Evolutionary conservation across 2,888 invertebrate species (phyloP).

Genomic region (Xanthia togata): DNA sequence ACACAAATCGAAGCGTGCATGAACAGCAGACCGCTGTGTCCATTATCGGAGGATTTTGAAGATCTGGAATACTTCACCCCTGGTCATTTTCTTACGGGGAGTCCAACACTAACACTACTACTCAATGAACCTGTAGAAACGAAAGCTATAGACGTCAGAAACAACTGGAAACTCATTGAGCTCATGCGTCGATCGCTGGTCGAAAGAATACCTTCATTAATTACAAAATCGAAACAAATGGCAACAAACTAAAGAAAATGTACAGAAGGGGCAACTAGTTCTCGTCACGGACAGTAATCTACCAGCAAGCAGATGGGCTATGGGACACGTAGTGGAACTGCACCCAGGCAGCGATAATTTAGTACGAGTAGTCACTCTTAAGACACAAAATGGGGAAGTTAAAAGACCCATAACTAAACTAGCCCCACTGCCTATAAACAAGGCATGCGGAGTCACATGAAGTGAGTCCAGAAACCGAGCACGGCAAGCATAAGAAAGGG

Average conservation of each 20-base stretch:
- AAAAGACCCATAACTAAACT: conserved; percentile 22
- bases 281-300: background rate
- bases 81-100: conserved; percentile 6
- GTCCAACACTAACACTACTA: background rate
- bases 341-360: background rate
- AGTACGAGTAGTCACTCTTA: background rate
- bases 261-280: background rate
- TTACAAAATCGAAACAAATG: conserved; percentile 20
- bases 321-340: background rate
- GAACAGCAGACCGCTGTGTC: no score
- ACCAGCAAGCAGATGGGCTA: no score
- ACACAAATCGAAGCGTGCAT: no score
- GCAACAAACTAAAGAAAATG: background rate
- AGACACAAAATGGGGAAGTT: conserved; percentile 12
- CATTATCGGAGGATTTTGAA: background rate
- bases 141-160: conserved; percentile 3
- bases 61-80: no score
- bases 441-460: background rate
- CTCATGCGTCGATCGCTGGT: conserved; percentile 25
- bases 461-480: background rate
- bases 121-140: conserved; percentile 7
- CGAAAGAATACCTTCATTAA: conserved; percentile 16
- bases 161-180: conserved; percentile 17
- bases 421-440: conserved; percentile 2
- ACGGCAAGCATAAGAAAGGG: background rate